Conservation (phyloP, 2,888 invertebrate species). For the Dolichomitus sp. region DNA sequence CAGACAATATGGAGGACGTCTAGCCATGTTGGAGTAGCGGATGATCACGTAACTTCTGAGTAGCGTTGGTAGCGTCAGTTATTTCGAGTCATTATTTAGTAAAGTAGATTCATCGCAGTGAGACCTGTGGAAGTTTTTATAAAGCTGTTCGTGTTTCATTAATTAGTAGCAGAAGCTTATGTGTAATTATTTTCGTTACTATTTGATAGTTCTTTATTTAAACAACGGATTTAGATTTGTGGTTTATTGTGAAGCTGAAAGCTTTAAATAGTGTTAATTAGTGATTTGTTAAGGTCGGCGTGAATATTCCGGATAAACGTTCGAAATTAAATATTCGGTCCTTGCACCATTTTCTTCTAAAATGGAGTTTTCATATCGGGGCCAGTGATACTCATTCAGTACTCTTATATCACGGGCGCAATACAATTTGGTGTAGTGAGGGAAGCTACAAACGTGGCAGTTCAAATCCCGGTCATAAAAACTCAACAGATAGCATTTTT, state of each 20-base stretch:
- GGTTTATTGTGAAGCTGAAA: too few species aligned
- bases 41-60: not conserved
- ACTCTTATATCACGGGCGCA: not conserved
- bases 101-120: not conserved
- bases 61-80: not conserved
- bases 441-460: not conserved
- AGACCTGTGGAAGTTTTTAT: not conserved
- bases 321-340: not conserved
- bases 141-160: not conserved
- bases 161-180: not conserved
- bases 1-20: constrained; percentile 35
- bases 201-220: not conserved
- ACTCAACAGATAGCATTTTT: not conserved
- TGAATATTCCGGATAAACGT: not conserved
- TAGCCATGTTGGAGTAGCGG: not conserved
- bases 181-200: not conserved
- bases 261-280: too few species aligned
- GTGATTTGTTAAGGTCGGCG: not conserved
- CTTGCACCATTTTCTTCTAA: not conserved
- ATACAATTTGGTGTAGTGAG: not conserved
- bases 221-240: not conserved
- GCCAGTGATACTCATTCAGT: not conserved
- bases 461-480: not conserved
- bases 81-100: not conserved
- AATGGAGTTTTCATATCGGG: not conserved